phyloP scores from a whole-genome alignment of 2,113 vertebrate genomes.

The Sapayoa aenigma region DNA sequence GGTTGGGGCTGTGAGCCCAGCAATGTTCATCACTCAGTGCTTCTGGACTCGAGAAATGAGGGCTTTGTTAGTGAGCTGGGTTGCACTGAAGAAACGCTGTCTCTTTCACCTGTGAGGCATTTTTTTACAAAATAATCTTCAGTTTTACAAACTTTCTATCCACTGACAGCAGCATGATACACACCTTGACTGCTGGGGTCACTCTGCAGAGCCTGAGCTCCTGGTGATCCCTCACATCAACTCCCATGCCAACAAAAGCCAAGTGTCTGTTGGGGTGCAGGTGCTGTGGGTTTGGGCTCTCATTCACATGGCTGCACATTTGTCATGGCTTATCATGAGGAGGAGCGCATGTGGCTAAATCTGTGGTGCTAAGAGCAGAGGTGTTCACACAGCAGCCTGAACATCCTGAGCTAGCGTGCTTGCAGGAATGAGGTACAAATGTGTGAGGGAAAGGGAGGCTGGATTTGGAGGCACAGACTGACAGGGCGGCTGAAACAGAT shows the following conservation, averaged over 20 bases:
- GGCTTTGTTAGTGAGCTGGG: neutral
- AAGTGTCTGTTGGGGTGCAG: neutral
- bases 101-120: neutral
- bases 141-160: neutral
- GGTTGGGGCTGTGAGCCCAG: neutral
- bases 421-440: neutral
- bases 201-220: neutral
- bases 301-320: neutral
- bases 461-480: neutral
- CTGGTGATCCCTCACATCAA: neutral
- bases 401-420: neutral
- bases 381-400: conserved; percentile 18
- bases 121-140: neutral
- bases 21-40: neutral
- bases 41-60: neutral
- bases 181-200: neutral
- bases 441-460: neutral
- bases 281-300: neutral
- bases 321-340: neutral
- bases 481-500: conserved; percentile 17
- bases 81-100: neutral
- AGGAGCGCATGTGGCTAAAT: neutral
- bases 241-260: fast-evolving
- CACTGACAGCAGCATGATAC: neutral
- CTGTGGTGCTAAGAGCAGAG: neutral